These are phyloP conservation scores for Teleiodes luculella DNA, from an alignment of 2,888 invertebrate species.

Conservation along the genomic window DNA sequence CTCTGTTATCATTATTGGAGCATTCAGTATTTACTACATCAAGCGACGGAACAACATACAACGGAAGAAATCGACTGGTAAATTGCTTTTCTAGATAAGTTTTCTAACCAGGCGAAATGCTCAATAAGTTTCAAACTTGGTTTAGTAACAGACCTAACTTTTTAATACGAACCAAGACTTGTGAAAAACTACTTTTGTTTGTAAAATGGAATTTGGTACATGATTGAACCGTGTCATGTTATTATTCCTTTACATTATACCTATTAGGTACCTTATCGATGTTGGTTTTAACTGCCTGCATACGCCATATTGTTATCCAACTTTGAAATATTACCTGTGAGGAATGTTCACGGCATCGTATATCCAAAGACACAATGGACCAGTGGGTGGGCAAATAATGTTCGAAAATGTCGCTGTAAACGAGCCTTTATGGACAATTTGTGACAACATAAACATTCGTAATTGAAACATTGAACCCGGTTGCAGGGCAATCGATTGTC, in stretches of 20 bases:
- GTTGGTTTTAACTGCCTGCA: neutral
- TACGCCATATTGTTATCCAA: neutral
- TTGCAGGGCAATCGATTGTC: conserved; percentile 74
- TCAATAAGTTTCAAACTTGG: neutral
- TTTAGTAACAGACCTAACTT: neutral
- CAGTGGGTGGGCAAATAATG: conserved; percentile 4
- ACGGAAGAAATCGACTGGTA: conserved; percentile 68
- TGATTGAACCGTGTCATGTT: no score
- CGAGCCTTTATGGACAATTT: conserved; percentile 13
- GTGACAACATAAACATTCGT: conserved; percentile 25
- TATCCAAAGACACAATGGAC: conserved; percentile 1
- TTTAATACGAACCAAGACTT: neutral
- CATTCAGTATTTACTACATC: conserved; percentile 67
- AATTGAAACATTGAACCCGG: conserved; percentile 58
- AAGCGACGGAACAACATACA: conserved; percentile 63
- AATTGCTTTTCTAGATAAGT: conserved; percentile 26
- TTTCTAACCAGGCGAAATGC: neutral
- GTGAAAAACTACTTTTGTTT: no score
- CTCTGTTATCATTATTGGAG: conserved; percentile 61
- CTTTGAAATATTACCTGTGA: conserved; percentile 5
- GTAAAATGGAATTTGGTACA: no score
- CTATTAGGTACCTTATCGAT: no score
- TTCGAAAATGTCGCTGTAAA: conserved; percentile 16
- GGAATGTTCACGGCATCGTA: neutral
- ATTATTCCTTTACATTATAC: no score